Evolutionary conservation across 2,888 invertebrate genomes (phyloP).

Genomic region (Cremastinae sp.): DNA sequence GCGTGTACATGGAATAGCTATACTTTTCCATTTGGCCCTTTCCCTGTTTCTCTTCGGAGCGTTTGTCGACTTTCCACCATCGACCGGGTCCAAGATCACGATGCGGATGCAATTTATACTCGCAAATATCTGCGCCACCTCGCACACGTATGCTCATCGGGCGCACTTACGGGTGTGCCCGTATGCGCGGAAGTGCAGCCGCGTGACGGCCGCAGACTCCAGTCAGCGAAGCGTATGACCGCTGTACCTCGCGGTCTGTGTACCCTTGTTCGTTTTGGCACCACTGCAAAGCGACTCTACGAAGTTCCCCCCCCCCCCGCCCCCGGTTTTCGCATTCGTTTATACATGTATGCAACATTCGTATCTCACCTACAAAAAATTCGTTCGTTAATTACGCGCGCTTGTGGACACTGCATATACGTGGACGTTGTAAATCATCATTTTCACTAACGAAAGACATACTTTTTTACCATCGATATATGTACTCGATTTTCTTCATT

Average conservation of each 20-base stretch:
- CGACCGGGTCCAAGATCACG: conserved; percentile 57
- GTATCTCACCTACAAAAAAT: conserved; percentile 21
- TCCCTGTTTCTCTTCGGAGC: conserved; percentile 20
- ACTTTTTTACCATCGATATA: background rate
- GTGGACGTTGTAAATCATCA: conserved; percentile 3
- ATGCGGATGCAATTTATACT: conserved; percentile 62
- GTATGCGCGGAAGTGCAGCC: conserved; percentile 50
- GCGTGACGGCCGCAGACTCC: conserved; percentile 59
- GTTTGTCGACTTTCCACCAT: conserved; percentile 56
- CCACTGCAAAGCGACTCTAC: conserved; percentile 24
- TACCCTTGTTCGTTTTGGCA: conserved; percentile 31
- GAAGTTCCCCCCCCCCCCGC: too few relatives aligned
- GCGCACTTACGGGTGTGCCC: background rate
- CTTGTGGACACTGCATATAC: conserved; percentile 7
- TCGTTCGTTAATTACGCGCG: conserved; percentile 37
- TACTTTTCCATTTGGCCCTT: conserved; percentile 21
- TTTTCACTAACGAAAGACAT: conserved; percentile 1
- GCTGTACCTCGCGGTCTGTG: conserved; percentile 47
- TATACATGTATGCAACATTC: conserved; percentile 29
- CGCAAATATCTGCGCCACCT: conserved; percentile 45
- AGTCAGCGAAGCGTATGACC: conserved; percentile 61
- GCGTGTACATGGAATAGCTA: conserved; percentile 11
- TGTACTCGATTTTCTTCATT: background rate
- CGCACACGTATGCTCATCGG: conserved; percentile 12
- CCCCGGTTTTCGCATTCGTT: conserved; percentile 27